Evolutionary conservation across 1,140 invertebrate species (phyloP), one percentile per base, ranked within the genome.

Genomic region (Oryzaephilus surinamensis): DNA sequence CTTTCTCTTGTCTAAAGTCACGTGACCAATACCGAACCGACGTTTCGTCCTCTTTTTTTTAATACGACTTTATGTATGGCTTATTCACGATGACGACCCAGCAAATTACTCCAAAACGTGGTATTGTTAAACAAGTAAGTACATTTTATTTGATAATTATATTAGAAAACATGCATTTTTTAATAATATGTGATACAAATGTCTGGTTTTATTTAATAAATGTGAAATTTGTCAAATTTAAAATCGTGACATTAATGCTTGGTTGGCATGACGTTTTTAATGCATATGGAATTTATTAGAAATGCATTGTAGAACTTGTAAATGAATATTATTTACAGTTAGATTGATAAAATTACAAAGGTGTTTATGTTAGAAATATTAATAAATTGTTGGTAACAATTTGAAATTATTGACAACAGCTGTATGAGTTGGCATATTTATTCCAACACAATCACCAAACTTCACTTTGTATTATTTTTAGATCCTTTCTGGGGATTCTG

Each of bases 401-500:
- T 39, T 13, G 12, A 38, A 24, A 15, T 30, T 50, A 15, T 43
- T n/a, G n/a, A n/a, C 27, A 37, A 40, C 19, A 6, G 18, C 27
- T 44, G 36, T 45, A 47, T 48, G 38, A 44, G 45, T 46, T 44
- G 43, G 41, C 46, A 48, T 49, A 49, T 43, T 53, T 10, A 24
- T 24, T n/a, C 23, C 23, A 6, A 21, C 20, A 21, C 11, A 10
- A n/a, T 24, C 11, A 16, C n/a, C 10, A 20, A 18, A 31, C 14
- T 30, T 15, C 12, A 41, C 8, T 34, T 23, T 7, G 8, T 20
- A 20, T 20, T 20, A 20, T 15, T 60, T 64, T 34, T 52, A 94
- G 88, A 78, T 93, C 33, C 67, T 90, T 12, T 94, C 89, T 37
- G 91, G 90, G 28, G 91, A 95, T 69, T 81, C 86, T 33, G 71